Percentiles rank a stretch among this genome's conserved stretches.
Conservation (phyloP, 2,888 invertebrate genomes). For the Macaria notata region DNA sequence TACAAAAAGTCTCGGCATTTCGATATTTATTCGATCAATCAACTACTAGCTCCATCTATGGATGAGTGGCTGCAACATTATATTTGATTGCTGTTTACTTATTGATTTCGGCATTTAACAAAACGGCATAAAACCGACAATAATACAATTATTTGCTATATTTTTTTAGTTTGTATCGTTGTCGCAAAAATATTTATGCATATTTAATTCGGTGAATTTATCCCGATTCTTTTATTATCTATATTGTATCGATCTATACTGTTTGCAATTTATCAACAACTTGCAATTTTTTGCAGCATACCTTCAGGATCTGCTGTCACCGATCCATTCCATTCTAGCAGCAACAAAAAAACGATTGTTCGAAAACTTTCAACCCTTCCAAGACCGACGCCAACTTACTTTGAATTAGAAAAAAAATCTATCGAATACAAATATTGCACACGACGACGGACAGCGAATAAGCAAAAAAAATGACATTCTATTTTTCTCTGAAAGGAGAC, state of each 20-base stretch:
- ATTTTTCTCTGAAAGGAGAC: slow-evolving; percentile 74
- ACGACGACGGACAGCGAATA: slow-evolving; percentile 57
- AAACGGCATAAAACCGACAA: not conserved
- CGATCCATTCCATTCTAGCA: slow-evolving; percentile 45
- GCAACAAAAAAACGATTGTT: slow-evolving; percentile 27
- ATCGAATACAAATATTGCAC: slow-evolving; percentile 79
- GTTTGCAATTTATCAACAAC: not conserved
- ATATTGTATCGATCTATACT: too few relatives aligned
- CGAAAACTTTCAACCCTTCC: slow-evolving; percentile 35
- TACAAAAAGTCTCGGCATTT: too few relatives aligned
- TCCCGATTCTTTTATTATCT: too few relatives aligned
- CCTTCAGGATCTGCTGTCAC: slow-evolving; percentile 46
- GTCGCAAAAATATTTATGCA: too few relatives aligned
- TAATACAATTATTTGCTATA: too few relatives aligned
- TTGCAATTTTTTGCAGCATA: slow-evolving; percentile 21
- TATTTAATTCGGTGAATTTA: too few relatives aligned
- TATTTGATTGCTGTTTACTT: too few relatives aligned
- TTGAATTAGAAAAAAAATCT: slow-evolving; percentile 65
- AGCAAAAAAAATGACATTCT: slow-evolving; percentile 69
- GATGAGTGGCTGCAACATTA: slow-evolving; percentile 48
- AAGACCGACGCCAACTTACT: slow-evolving; percentile 59
- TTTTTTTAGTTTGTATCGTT: too few relatives aligned
- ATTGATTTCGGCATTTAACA: too few relatives aligned
- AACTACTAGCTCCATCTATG: slow-evolving; percentile 55
- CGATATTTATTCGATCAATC: too few relatives aligned